Evolutionary conservation across 1,140 invertebrate genomes (phyloP), one percentile per base, ranked within the genome.

Genomic region (Venustaconcha ellipsiformis): DNA sequence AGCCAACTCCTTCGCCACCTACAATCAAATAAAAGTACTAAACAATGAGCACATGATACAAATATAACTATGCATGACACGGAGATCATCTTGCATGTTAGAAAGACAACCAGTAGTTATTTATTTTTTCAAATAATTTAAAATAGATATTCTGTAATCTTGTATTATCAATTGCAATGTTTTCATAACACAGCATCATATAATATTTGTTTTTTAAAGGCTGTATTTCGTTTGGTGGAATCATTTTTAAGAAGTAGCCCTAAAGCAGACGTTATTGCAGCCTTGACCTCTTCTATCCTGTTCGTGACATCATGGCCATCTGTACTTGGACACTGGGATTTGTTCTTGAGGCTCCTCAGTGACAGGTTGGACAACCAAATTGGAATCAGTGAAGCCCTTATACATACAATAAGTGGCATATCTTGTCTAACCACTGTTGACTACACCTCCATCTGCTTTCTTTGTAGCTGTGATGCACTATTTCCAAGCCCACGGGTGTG

Each of bases 1-100:
- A 18, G 26, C 56, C 48, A 84, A 66, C 69, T 78, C 78, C 70
- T 80, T 65, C 30, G 66, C 65, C n/a, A 79, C 37, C 78, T 79
- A 55, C 60, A 73, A 66, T 37, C 37, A 37, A 37, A 37, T 37
- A 6, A 37, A 37, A 37, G 2, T 37, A 37, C 37, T 3, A 5
- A 37, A 2, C 37, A 37, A 37, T 37, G 37, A 37, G 37, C 37
- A 37, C 37, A 37, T 37, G 3, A 37, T 37, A 37, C 5, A 5
- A 37, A 37, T 37, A 5, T 37, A 37, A 37, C 8, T 5, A 8
- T 37, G 37, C 37, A 5, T 37, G 8, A 37, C 4, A 2, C 6
- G 6, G 4, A 37, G 37, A 37, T 37, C 8, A 37, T 37, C 37
- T 37, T 37, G 37, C 37, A 37, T 37, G 37, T 4, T 5, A 8